Percentiles rank a stretch among this genome's conserved stretches.
Conservation (phyloP, 2,888 invertebrate species). For the Ophion ventricosus region DNA sequence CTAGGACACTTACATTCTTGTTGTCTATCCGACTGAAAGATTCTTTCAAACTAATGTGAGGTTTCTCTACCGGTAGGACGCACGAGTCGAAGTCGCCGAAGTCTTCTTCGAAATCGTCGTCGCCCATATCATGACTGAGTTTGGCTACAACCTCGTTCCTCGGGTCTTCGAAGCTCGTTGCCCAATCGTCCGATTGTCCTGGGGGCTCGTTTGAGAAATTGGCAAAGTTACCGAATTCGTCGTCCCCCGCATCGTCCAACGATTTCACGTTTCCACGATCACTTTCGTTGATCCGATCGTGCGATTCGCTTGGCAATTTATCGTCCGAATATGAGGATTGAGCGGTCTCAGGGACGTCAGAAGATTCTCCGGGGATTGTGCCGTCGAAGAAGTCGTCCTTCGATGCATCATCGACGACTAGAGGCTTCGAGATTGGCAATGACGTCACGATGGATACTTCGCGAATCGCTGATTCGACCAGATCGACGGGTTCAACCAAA, state of each 20-base stretch:
- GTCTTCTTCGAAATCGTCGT: constrained; percentile 83
- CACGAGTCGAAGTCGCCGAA: constrained; percentile 85
- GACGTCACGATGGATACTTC: constrained; percentile 53
- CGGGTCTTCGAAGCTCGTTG: constrained; percentile 70
- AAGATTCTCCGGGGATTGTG: constrained; percentile 4
- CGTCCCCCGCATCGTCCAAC: constrained; percentile 8
- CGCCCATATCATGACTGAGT: constrained; percentile 70
- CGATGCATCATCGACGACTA: constrained; percentile 38
- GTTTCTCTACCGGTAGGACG: constrained; percentile 71
- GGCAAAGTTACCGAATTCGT: constrained; percentile 82
- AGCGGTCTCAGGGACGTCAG: constrained; percentile 18
- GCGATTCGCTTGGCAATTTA: background rate
- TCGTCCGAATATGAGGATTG: background rate
- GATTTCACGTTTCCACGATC: background rate
- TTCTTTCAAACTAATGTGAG: constrained; percentile 76
- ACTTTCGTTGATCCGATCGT: constrained; percentile 15
- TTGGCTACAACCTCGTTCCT: constrained; percentile 44
- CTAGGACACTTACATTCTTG: constrained; percentile 78
- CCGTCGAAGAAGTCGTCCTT: constrained; percentile 56
- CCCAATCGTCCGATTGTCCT: constrained; percentile 62
- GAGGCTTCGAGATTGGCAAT: constrained; percentile 67
- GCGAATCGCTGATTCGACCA: background rate
- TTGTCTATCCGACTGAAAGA: constrained; percentile 79
- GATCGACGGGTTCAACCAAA: constrained; percentile 1
- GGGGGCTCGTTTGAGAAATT: constrained; percentile 76